Evolutionary conservation across 1,140 invertebrate genomes (phyloP).

Genomic region (Melipona quadrifasciata): DNA sequence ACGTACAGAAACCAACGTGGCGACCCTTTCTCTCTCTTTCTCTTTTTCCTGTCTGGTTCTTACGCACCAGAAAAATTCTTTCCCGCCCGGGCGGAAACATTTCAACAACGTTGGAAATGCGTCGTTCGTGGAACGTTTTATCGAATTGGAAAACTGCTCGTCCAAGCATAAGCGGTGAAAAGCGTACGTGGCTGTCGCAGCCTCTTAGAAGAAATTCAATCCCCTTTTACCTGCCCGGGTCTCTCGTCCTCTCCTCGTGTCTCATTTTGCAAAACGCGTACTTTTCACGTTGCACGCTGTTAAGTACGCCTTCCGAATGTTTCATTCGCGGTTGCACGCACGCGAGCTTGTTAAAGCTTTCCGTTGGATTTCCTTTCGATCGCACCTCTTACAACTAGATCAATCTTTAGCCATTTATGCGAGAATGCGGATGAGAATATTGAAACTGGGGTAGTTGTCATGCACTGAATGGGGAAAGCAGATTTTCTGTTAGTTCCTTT

Average conservation of each 20-base stretch:
- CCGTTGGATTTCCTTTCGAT: no score
- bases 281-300: background rate
- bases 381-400: no score
- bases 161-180: constrained; percentile 30
- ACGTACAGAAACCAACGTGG: background rate
- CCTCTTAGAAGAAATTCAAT: constrained; percentile 13
- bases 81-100: constrained; percentile 3
- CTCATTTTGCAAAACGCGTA: background rate
- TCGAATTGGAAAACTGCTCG: constrained; percentile 36
- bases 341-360: background rate
- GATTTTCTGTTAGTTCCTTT: no score
- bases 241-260: background rate
- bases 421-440: no score
- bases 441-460: no score
- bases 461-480: no score
- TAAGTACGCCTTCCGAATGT: background rate
- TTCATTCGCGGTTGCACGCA: background rate
- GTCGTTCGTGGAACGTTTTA: constrained; percentile 26
- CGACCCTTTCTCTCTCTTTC: background rate
- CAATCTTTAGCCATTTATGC: no score
- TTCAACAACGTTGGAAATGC: constrained; percentile 38
- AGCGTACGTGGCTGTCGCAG: constrained; percentile 6
- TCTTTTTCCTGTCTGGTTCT: background rate
- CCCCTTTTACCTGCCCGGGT: background rate
- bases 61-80: constrained; percentile 25